Evolutionary conservation across 1,140 invertebrate species (phyloP).

Genomic region (Macrobrachium rosenbergii): DNA sequence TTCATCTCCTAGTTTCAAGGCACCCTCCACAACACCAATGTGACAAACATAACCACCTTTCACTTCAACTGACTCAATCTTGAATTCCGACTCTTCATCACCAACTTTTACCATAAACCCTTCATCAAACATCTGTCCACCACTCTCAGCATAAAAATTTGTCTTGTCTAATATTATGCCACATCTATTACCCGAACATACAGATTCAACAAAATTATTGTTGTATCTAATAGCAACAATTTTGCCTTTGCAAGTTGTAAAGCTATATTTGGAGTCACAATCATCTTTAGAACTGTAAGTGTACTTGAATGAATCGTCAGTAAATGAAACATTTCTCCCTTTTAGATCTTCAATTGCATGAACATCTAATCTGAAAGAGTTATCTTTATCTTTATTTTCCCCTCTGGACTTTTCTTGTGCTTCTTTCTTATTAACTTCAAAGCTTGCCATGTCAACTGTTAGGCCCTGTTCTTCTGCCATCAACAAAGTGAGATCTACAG

Average conservation of each 20-base stretch:
- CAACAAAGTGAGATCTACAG: slow-evolving; percentile 95
- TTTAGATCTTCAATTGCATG: slow-evolving; percentile 95
- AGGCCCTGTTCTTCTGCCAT: slow-evolving; percentile 98
- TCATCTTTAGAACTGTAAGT: slow-evolving; percentile 78
- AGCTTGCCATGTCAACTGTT: slow-evolving; percentile 86
- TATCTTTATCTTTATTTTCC: slow-evolving; percentile 71
- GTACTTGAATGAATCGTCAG: slow-evolving; percentile 95
- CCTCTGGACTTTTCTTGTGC: slow-evolving; percentile 76
- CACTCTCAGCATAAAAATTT: slow-evolving; percentile 96
- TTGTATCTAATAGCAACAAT: slow-evolving; percentile 78
- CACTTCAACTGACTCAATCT: slow-evolving; percentile 95
- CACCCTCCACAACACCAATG: slow-evolving; percentile 85
- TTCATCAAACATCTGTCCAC: slow-evolving; percentile 98
- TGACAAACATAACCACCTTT: slow-evolving; percentile 97
- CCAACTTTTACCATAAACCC: slow-evolving; percentile 80
- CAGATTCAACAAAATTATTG: slow-evolving; percentile 89
- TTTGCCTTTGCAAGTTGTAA: slow-evolving; percentile 72
- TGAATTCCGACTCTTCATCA: slow-evolving; percentile 85
- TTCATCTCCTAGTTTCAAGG: slow-evolving; percentile 87
- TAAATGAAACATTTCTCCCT: slow-evolving; percentile 80
- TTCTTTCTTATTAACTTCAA: slow-evolving; percentile 92
- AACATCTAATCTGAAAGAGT: slow-evolving; percentile 91
- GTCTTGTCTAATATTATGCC: slow-evolving; percentile 94
- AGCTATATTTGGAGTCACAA: slow-evolving; percentile 69
- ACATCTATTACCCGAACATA: slow-evolving; percentile 88